These are phyloP conservation scores for Pentalonia nigronervosa DNA, from an alignment of 1,140 invertebrate species.

Conservation along the genomic window DNA sequence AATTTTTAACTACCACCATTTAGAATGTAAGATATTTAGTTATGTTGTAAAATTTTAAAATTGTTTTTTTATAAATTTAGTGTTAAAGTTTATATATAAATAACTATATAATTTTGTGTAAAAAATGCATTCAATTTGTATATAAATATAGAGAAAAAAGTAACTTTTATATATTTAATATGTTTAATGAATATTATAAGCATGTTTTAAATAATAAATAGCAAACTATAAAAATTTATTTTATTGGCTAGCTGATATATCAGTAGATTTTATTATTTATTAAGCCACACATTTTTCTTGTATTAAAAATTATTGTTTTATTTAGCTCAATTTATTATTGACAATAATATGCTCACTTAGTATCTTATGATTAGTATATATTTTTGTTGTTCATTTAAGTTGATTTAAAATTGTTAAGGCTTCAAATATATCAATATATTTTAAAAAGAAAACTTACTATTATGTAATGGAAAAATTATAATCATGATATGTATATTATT, in stretches of 20 bases:
- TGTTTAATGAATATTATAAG: background rate
- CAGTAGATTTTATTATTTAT: background rate
- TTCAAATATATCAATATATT: constrained; percentile 28
- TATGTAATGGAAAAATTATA: constrained; percentile 43
- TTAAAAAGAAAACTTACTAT: constrained; percentile 26
- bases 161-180: constrained; percentile 24
- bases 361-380: constrained; percentile 29
- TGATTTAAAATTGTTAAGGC: constrained; percentile 23
- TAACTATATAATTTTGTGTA: background rate
- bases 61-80: constrained; percentile 11
- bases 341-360: constrained; percentile 57
- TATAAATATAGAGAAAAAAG: background rate
- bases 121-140: background rate
- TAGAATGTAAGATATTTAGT: constrained; percentile 30
- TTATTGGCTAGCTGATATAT: background rate
- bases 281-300: background rate
- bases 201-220: constrained; percentile 31
- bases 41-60: constrained; percentile 38
- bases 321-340: constrained; percentile 56
- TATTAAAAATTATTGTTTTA: constrained; percentile 51
- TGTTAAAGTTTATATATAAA: background rate
- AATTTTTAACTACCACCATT: constrained; percentile 25
- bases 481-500: constrained; percentile 37
- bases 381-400: constrained; percentile 39
- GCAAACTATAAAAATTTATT: constrained; percentile 8